A percentile compares a stretch with the other conserved stretches of the same genome.
Evolutionary conservation across 2,888 invertebrate genomes (phyloP).

Genomic region (Drosophila maculinotata): DNA sequence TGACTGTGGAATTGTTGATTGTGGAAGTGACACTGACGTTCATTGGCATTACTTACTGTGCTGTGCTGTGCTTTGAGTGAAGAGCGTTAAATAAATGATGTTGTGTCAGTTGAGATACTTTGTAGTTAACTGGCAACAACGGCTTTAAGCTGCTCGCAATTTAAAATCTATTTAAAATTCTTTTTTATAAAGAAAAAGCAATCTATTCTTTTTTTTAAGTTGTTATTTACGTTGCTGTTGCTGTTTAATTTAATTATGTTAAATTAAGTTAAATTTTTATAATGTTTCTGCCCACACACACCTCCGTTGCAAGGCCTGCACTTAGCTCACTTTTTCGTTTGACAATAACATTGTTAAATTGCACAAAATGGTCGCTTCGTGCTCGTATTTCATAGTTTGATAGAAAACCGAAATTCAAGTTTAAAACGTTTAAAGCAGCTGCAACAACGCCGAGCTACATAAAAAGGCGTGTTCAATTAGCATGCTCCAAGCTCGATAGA

Average conservation of each 20-base stretch:
- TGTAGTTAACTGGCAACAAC: background rate
- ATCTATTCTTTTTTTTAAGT: too few species aligned
- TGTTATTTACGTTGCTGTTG: background rate
- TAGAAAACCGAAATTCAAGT: constrained; percentile 62
- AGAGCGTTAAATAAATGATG: constrained; percentile 43
- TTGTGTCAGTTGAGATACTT: constrained; percentile 6
- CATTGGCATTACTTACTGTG: constrained; percentile 25
- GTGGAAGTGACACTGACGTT: constrained; percentile 25
- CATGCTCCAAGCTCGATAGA: constrained; percentile 61
- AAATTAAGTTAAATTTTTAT: constrained; percentile 9
- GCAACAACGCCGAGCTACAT: constrained; percentile 51
- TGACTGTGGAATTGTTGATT: constrained; percentile 39
- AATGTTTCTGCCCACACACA: constrained; percentile 10
- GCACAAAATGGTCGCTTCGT: constrained; percentile 60
- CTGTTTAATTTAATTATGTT: constrained; percentile 4
- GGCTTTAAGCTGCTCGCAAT: background rate
- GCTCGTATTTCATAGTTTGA: constrained; percentile 40
- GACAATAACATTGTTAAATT: constrained; percentile 57
- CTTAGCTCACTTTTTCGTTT: constrained; percentile 36
- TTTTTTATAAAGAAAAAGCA: too few species aligned
- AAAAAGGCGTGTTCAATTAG: constrained; percentile 80
- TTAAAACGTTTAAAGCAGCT: constrained; percentile 74
- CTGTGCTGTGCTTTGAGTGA: constrained; percentile 12
- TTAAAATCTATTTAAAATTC: constrained; percentile 22
- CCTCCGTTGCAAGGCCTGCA: constrained; percentile 22